Evolutionary conservation across 2,113 vertebrate species (phyloP), one percentile per base, ranked within the genome.

Genomic region (Leptobrachium leishanense): DNA sequence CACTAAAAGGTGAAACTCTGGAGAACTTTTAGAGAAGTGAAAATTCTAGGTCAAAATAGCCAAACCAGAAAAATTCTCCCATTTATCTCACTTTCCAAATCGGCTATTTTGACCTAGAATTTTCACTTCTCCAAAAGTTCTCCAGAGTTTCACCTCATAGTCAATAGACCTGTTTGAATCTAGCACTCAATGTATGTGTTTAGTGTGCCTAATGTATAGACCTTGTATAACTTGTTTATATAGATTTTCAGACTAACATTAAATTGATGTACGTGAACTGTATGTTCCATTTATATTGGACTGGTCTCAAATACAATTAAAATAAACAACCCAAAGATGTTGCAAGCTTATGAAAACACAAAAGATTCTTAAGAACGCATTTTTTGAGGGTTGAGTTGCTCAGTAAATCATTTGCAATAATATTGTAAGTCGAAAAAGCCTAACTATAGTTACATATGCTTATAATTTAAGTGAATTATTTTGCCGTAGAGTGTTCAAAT

Each of bases 381-480:
- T 20, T 59, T 76, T 40, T 43, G 40, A 13, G 31, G 42, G n/a
- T 62, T 8, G 43, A 57, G 12, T 68, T 44, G 54, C 8, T 57
- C 6, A 43, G 40, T 43, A 68, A 76, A 76, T 12, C 12, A 76
- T 55, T 76, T 43, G 68, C 4, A 59, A 68, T 8, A 76, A 7
- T 31, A n/a, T 57, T 41, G 31, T 68, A 20, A 54, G 15, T 4
- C n/a, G 43, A 54, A 67, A 67, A 4, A 6, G 63, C 11, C 39
- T 46, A 7, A 15, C 5, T 59, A 43, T 68, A 43, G 54, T 76
- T 76, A 15, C 50, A 54, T 67, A 43, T 40, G 54, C 74, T 76
- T 67, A 76, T 15, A 15, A 43, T 40, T 68, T 55, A 76, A 67
- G 46, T 44, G 74, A 55, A 40, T 68, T 76, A 76, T 66, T 76